Percentiles rank a stretch among this genome's conserved stretches.
phyloP scores from a whole-genome alignment of 1,140 invertebrate species.

The Phortica variegata region DNA sequence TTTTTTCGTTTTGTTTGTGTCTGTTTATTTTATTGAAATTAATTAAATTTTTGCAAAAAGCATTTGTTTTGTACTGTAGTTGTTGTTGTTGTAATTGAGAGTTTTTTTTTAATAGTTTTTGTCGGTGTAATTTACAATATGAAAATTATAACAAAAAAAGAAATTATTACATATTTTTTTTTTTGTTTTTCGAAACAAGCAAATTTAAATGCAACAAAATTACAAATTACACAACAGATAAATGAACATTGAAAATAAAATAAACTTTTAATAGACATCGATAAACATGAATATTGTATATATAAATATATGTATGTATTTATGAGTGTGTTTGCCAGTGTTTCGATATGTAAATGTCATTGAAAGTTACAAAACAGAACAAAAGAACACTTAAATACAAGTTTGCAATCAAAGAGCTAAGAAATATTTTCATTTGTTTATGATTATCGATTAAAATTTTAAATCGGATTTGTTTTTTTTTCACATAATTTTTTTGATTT shows the following conservation, averaged over 20 bases:
- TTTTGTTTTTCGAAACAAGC: neutral
- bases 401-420: slow-evolving; percentile 34
- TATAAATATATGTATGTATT: no score
- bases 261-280: slow-evolving; percentile 32
- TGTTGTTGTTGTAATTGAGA: no score
- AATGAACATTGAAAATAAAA: no score
- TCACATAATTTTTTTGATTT: no score
- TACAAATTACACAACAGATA: no score
- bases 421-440: neutral
- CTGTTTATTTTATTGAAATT: neutral
- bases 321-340: no score
- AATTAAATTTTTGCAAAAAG: no score
- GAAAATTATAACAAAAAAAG: neutral
- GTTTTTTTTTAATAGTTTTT: no score
- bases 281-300: neutral
- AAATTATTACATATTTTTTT: neutral
- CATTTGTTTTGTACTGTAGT: no score
- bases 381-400: slow-evolving; percentile 10
- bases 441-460: slow-evolving; percentile 18
- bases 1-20: slow-evolving; percentile 2
- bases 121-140: neutral
- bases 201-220: slow-evolving; percentile 2
- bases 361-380: slow-evolving; percentile 25
- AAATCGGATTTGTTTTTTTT: neutral
- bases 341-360: no score